These are phyloP conservation scores for Micrastur ruficollis DNA, from an alignment of 2,797 vertebrate species.

Conservation along the genomic window DNA sequence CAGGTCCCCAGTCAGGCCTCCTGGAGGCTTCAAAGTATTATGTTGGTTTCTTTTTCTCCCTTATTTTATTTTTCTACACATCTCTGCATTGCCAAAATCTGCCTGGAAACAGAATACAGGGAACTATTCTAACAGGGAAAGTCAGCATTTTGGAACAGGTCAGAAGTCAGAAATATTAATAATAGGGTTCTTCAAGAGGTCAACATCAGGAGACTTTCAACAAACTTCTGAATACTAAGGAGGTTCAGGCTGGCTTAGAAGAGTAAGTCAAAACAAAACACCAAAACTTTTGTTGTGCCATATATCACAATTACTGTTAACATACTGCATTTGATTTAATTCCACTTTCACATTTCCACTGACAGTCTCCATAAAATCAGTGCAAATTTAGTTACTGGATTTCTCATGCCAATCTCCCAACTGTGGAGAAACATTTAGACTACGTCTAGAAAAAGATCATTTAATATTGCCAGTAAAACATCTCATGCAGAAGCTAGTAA, in stretches of 20 bases:
- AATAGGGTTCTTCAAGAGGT: background rate
- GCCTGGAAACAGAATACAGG: background rate
- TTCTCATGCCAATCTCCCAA: background rate
- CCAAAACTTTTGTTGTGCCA: background rate
- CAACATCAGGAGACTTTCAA: background rate
- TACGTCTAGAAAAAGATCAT: background rate
- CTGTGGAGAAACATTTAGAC: background rate
- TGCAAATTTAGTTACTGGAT: slow-evolving; percentile 33
- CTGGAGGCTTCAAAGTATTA: background rate
- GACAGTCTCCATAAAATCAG: slow-evolving; percentile 12
- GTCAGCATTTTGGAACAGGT: background rate
- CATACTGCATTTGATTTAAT: background rate
- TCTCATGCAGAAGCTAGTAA: slow-evolving; percentile 18
- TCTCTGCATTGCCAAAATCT: background rate
- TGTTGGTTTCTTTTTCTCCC: background rate
- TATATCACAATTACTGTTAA: slow-evolving; percentile 14
- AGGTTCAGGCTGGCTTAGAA: background rate
- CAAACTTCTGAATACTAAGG: background rate
- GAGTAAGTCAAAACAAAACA: background rate
- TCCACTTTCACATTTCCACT: background rate
- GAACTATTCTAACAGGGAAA: background rate
- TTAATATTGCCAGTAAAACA: background rate
- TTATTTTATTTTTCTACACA: background rate
- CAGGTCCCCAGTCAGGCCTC: background rate
- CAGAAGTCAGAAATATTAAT: background rate